Percentiles rank a stretch among this genome's conserved stretches.
These are phyloP conservation scores for Drosophila athabasca DNA, from an alignment of 1,140 invertebrate genomes.

Conservation along the genomic window DNA sequence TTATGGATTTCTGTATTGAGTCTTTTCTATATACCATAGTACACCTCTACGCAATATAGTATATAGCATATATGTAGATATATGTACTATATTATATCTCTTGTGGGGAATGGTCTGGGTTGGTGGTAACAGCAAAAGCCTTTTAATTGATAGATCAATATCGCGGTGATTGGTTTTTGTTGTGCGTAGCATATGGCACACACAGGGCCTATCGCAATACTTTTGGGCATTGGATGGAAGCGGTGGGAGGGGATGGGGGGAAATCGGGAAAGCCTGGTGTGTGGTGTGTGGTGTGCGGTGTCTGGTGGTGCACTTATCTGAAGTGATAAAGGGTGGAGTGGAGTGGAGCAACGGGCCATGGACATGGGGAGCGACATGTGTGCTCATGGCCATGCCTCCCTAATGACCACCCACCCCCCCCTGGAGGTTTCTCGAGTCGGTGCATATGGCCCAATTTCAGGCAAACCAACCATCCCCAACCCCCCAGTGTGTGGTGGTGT, in stretches of 20 bases:
- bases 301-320: constrained; percentile 45
- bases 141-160: constrained; percentile 74
- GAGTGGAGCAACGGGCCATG: not conserved
- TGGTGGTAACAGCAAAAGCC: constrained; percentile 54
- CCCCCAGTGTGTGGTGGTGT: not conserved
- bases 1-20: no score
- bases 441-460: constrained; percentile 31
- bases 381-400: constrained; percentile 48
- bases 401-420: not conserved
- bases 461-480: not conserved
- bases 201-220: constrained; percentile 42
- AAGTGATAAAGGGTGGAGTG: constrained; percentile 13
- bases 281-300: not conserved
- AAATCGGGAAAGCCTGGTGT: constrained; percentile 18
- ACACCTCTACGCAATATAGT: not conserved
- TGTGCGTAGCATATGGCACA: constrained; percentile 20
- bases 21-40: not conserved
- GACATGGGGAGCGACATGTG: constrained; percentile 53
- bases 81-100: constrained; percentile 10
- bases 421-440: constrained; percentile 14
- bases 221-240: constrained; percentile 22
- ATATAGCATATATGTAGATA: constrained; percentile 14
- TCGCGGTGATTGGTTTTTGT: constrained; percentile 36
- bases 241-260: not conserved
- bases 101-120: not conserved